A percentile compares a stretch with the other conserved stretches of the same genome.
These are phyloP conservation scores for Volucella bombylans DNA, from an alignment of 2,888 invertebrate genomes.

Conservation along the genomic window DNA sequence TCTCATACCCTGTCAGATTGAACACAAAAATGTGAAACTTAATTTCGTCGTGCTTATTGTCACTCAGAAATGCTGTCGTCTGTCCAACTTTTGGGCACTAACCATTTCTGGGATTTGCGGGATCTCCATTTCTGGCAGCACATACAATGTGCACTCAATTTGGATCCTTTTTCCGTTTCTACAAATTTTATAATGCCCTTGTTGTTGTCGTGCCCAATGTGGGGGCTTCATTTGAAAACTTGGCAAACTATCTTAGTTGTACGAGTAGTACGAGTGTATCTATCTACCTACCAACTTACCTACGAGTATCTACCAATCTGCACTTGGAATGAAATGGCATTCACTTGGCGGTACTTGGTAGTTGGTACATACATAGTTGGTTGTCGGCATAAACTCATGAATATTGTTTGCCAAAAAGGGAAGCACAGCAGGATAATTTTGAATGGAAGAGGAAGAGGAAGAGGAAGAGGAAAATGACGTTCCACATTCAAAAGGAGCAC, in stretches of 20 bases:
- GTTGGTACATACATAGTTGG: neutral
- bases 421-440: neutral
- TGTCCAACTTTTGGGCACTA: conserved; percentile 23
- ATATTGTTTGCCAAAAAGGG: conserved; percentile 33
- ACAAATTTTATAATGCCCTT: conserved; percentile 44
- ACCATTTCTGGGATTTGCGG: conserved; percentile 4
- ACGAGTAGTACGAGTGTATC: neutral
- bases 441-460: neutral
- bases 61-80: conserved; percentile 7
- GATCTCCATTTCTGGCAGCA: conserved; percentile 31
- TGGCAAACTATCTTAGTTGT: conserved; percentile 15
- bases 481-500: conserved; percentile 23
- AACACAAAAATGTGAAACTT: conserved; percentile 14
- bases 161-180: conserved; percentile 22
- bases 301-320: conserved; percentile 4
- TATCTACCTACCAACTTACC: conserved; percentile 22
- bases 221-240: conserved; percentile 8
- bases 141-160: conserved; percentile 47
- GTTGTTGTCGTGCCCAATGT: conserved; percentile 21
- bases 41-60: conserved; percentile 18
- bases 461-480: neutral
- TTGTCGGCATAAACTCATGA: neutral
- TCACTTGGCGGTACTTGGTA: neutral
- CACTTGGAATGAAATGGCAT: conserved; percentile 15
- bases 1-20: neutral